Percentiles rank a stretch among this genome's conserved stretches.
Conservation (phyloP, 2,113 vertebrate species). For the Lates calcarifer region DNA sequence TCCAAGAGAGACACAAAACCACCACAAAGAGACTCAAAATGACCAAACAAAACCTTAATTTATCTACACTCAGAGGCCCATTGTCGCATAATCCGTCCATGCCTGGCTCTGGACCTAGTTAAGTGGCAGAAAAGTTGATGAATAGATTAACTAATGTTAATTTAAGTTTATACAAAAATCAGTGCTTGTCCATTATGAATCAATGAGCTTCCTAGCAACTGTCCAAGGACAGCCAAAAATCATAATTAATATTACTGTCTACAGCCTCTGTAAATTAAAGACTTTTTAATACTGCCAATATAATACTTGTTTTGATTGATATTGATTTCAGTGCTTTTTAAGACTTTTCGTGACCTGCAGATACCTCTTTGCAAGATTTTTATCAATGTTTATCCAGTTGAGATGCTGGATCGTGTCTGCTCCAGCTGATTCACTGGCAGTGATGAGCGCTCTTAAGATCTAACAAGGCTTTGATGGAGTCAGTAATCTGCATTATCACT, state of each 20-base stretch:
- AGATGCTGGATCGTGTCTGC: not conserved
- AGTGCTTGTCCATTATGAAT: not conserved
- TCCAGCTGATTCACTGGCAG: not conserved
- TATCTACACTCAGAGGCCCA: not conserved
- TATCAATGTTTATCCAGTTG: not conserved
- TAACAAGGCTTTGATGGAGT: conserved; percentile 6
- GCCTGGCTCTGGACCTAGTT: not conserved
- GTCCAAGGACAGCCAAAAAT: not conserved
- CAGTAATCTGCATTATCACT: conserved; percentile 3
- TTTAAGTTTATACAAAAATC: too few relatives aligned
- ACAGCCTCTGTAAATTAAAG: too few relatives aligned
- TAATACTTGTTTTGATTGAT: not conserved
- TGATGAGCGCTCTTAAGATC: not conserved
- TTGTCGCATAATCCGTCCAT: not conserved
- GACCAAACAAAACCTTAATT: not conserved
- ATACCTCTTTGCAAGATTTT: not conserved
- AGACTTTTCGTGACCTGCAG: not conserved
- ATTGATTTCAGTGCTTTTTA: not conserved
- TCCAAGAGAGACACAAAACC: not conserved
- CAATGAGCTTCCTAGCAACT: not conserved
- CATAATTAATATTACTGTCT: not conserved
- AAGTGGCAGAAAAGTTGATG: too few relatives aligned
- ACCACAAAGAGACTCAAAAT: not conserved
- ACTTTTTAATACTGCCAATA: not conserved
- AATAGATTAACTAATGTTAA: too few relatives aligned